phyloP scores from a whole-genome alignment of 2,797 vertebrate genomes.

The Poeciliopsis turneri region DNA sequence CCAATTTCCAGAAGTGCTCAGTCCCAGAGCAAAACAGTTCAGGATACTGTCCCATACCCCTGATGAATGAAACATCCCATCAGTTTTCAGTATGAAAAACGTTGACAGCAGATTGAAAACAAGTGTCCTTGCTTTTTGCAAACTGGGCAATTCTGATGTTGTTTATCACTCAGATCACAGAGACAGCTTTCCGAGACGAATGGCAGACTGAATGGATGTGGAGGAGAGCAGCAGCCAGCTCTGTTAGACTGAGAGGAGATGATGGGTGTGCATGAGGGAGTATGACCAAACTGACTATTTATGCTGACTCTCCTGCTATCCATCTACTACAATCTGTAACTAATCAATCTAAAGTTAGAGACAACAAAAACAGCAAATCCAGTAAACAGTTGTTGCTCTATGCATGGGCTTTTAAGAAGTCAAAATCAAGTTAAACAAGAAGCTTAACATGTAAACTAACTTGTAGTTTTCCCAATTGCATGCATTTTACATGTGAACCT shows the following conservation, averaged over 20 bases:
- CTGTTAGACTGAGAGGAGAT: constrained; percentile 73
- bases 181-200: constrained; percentile 83
- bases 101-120: constrained; percentile 86
- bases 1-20: constrained; percentile 38
- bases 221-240: constrained; percentile 76
- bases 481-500: background rate
- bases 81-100: constrained; percentile 80
- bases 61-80: constrained; percentile 78
- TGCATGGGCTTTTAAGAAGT: constrained; percentile 53
- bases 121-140: constrained; percentile 83
- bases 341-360: constrained; percentile 87
- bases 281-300: constrained; percentile 82
- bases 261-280: constrained; percentile 81
- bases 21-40: constrained; percentile 46
- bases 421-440: constrained; percentile 14
- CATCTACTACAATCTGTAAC: constrained; percentile 82
- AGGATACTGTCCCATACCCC: constrained; percentile 53
- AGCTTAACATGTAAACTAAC: background rate
- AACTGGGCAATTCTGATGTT: constrained; percentile 81
- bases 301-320: constrained; percentile 87
- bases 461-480: background rate
- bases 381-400: constrained; percentile 65
- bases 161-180: constrained; percentile 84
- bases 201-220: constrained; percentile 77
- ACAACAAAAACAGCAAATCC: constrained; percentile 74